phyloP scores from a whole-genome alignment of 1,140 invertebrate genomes.

The Latrodectus geometricus region DNA sequence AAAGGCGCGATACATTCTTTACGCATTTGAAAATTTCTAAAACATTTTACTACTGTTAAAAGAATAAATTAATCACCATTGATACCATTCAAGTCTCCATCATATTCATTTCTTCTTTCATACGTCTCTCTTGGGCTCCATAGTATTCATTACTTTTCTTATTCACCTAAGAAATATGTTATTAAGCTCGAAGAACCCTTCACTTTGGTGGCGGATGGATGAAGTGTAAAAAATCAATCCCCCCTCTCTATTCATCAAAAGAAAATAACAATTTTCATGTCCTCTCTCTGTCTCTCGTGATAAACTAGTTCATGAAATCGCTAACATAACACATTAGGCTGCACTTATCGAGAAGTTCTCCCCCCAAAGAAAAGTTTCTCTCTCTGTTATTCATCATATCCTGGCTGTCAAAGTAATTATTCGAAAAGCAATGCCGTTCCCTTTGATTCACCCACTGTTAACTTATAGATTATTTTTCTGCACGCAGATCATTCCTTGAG shows the following conservation, averaged over 20 bases:
- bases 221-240: constrained; percentile 23
- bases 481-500: constrained; percentile 27
- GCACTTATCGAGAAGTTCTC: constrained; percentile 54
- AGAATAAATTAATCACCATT: constrained; percentile 36
- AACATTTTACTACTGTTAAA: constrained; percentile 48
- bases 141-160: neutral
- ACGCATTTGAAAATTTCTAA: constrained; percentile 26
- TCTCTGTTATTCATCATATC: constrained; percentile 51
- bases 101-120: neutral
- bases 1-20: too few relatives aligned
- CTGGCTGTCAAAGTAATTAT: constrained; percentile 57
- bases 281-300: constrained; percentile 34
- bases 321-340: constrained; percentile 57
- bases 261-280: constrained; percentile 56
- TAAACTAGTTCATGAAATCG: constrained; percentile 50
- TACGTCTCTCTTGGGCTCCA: neutral
- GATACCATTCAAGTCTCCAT: neutral
- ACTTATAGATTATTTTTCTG: constrained; percentile 55
- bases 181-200: constrained; percentile 30
- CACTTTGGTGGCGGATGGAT: neutral
- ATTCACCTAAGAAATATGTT: constrained; percentile 35
- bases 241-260: constrained; percentile 44
- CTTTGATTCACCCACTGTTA: constrained; percentile 40
- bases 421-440: constrained; percentile 47
- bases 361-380: constrained; percentile 17